Percentiles rank a stretch among this genome's conserved stretches.
Evolutionary conservation across 1,140 invertebrate genomes (phyloP).

Genomic region (Neodiprion lecontei): DNA sequence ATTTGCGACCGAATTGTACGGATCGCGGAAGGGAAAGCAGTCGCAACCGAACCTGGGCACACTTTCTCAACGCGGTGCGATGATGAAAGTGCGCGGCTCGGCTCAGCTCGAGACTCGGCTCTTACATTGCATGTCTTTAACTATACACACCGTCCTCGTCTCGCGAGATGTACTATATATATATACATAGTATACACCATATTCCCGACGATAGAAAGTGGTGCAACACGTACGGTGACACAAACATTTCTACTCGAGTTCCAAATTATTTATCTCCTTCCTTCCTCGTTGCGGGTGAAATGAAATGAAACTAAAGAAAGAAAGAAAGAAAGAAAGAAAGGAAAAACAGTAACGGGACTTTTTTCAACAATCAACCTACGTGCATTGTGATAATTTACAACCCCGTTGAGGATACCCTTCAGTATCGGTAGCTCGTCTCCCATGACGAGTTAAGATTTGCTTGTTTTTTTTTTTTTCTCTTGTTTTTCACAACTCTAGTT

Average conservation of each 20-base stretch:
- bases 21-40: too few relatives aligned
- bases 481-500: too few relatives aligned
- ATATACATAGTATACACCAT: too few relatives aligned
- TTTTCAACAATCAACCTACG: conserved; percentile 72
- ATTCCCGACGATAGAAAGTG: conserved; percentile 55
- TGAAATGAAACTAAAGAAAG: conserved; percentile 8
- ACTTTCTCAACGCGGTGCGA: neutral
- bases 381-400: conserved; percentile 88
- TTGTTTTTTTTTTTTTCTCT: too few relatives aligned
- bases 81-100: neutral
- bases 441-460: conserved; percentile 61
- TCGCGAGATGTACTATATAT: neutral
- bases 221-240: neutral
- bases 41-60: too few relatives aligned
- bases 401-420: conserved; percentile 86
- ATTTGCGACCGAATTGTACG: too few relatives aligned
- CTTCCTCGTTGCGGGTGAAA: conserved; percentile 23
- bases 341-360: conserved; percentile 39
- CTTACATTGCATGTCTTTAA: neutral
- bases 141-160: too few relatives aligned
- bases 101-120: neutral
- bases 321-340: conserved; percentile 24
- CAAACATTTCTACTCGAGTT: conserved; percentile 7
- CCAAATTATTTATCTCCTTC: too few relatives aligned
- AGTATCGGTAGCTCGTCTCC: conserved; percentile 86